These are phyloP conservation scores for Leuctra nigra DNA, from an alignment of 2,888 invertebrate species.

Conservation along the genomic window DNA sequence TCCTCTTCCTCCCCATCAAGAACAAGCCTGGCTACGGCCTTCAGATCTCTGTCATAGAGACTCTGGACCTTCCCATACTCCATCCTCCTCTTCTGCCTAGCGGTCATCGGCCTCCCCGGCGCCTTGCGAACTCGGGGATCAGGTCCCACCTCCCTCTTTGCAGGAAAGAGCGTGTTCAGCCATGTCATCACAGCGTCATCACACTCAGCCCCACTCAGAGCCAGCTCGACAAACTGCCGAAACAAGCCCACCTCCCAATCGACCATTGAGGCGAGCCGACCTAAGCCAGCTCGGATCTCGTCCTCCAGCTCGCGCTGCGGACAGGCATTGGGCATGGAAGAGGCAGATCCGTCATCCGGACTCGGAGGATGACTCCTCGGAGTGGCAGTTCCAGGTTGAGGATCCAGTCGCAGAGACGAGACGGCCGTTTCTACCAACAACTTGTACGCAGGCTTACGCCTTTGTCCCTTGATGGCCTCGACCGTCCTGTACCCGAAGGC, in stretches of 20 bases:
- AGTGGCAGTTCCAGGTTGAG: too few species aligned
- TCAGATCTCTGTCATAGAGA: not conserved
- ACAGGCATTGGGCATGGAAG: not conserved
- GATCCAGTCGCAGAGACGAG: too few species aligned
- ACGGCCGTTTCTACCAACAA: not conserved
- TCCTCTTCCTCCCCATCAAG: not conserved
- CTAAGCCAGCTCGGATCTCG: not conserved
- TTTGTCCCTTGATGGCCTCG: not conserved
- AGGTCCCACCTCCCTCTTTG: not conserved
- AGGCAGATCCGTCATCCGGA: not conserved
- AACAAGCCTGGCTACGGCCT: not conserved
- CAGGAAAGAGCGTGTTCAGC: not conserved
- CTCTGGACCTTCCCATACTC: constrained; percentile 8
- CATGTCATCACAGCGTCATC: not conserved
- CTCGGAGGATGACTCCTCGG: not conserved
- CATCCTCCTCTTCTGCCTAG: not conserved
- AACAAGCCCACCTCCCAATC: not conserved
- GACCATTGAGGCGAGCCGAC: not conserved
- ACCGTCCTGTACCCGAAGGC: not conserved
- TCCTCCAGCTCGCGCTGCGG: constrained; percentile 6
- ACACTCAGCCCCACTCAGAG: not conserved
- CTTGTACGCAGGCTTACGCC: not conserved
- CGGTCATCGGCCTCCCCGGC: not conserved
- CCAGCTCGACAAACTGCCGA: not conserved
- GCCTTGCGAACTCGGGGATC: not conserved